These are phyloP conservation scores for Eumeta japonica DNA, from an alignment of 1,140 invertebrate species.

Conservation along the genomic window DNA sequence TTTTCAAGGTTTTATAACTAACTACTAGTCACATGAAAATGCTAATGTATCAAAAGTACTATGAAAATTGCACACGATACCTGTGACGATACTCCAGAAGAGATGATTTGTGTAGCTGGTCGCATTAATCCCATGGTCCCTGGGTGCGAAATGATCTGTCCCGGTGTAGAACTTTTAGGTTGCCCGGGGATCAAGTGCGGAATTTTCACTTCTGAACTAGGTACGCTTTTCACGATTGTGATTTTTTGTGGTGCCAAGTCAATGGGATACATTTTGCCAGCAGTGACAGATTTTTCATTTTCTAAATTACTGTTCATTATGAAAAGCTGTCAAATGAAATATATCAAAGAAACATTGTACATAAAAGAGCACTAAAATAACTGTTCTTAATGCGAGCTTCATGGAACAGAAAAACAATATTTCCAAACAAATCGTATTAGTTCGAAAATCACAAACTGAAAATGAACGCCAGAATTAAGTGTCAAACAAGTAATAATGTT, in stretches of 20 bases:
- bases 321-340: conserved; percentile 5
- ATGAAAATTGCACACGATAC: conserved; percentile 16
- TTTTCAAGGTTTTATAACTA: too few species aligned
- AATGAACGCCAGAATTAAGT: too few species aligned
- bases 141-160: conserved; percentile 34
- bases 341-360: too few species aligned
- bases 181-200: conserved; percentile 41
- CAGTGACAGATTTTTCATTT: conserved; percentile 40
- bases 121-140: conserved; percentile 38
- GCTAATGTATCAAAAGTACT: background rate
- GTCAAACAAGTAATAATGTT: too few species aligned
- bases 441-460: too few species aligned
- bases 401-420: too few species aligned
- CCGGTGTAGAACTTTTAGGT: conserved; percentile 29
- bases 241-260: conserved; percentile 54
- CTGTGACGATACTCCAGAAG: conserved; percentile 40
- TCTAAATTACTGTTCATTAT: conserved; percentile 48
- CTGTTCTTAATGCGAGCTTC: too few species aligned
- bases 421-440: too few species aligned
- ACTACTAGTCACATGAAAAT: background rate
- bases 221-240: conserved; percentile 49
- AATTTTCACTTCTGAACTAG: conserved; percentile 48
- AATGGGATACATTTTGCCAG: conserved; percentile 53
- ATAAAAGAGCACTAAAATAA: too few species aligned
- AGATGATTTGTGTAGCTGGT: conserved; percentile 41